phyloP scores from a whole-genome alignment of 2,113 vertebrate genomes.

The Misgurnus mizolepis region DNA sequence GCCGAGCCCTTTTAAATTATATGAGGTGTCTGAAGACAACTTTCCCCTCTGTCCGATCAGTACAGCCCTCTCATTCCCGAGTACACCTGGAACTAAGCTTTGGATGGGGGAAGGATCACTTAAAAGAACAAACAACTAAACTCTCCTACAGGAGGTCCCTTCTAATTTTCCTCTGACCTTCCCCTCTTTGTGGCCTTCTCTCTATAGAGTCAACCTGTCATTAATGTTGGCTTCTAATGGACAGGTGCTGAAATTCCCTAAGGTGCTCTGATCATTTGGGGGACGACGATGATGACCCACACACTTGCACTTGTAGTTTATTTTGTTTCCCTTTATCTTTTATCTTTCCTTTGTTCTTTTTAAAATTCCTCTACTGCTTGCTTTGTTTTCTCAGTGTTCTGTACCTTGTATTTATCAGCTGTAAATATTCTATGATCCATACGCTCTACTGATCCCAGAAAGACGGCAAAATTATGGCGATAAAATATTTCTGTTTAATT shows the following conservation, averaged over 20 bases:
- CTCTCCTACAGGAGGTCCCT: constrained; percentile 60
- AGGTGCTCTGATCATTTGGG: constrained; percentile 62
- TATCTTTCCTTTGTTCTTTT: background rate
- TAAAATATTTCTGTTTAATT: too few species aligned
- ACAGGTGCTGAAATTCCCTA: constrained; percentile 68
- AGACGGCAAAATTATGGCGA: too few species aligned
- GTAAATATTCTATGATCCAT: too few species aligned
- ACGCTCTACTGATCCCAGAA: too few species aligned
- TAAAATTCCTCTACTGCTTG: too few species aligned
- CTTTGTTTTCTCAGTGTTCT: too few species aligned
- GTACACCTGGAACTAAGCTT: constrained; percentile 55
- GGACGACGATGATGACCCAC: constrained; percentile 66
- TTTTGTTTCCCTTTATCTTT: background rate
- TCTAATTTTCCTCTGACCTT: constrained; percentile 59
- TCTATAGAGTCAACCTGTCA: constrained; percentile 65
- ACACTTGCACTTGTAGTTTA: constrained; percentile 51
- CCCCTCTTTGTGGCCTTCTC: background rate
- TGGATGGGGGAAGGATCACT: constrained; percentile 1
- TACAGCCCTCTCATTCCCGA: background rate
- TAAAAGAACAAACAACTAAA: constrained; percentile 53
- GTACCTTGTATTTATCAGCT: too few species aligned
- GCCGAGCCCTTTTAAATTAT: constrained; percentile 57
- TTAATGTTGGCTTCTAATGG: constrained; percentile 74
- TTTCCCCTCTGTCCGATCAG: constrained; percentile 54
- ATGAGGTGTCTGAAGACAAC: constrained; percentile 57